Percentiles rank a stretch among this genome's conserved stretches.
Conservation (phyloP, 2,797 vertebrate genomes). For the Sebastes taczanowskii region DNA sequence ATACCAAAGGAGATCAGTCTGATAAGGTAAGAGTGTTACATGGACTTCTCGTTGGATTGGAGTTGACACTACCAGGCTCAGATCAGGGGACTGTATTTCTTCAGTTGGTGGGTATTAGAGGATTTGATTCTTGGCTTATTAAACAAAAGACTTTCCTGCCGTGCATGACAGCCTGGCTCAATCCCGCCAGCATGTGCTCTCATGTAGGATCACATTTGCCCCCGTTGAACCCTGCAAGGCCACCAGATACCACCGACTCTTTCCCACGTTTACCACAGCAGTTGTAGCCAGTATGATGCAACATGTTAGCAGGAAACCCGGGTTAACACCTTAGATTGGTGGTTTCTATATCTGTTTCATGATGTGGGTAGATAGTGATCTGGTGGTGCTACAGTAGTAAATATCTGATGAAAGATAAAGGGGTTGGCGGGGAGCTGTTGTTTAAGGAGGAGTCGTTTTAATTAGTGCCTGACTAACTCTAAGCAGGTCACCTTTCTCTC, state of each 20-base stretch:
- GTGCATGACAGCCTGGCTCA: not conserved
- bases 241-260: not conserved
- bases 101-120: not conserved
- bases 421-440: not conserved
- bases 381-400: not conserved
- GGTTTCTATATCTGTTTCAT: not conserved
- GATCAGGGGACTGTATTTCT: conserved; percentile 25
- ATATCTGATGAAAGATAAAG: not conserved
- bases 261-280: not conserved
- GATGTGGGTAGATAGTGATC: not conserved
- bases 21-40: conserved; percentile 9
- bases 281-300: not conserved
- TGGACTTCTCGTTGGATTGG: conserved; percentile 3
- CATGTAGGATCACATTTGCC: conserved; percentile 44
- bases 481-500: not conserved
- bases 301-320: not conserved
- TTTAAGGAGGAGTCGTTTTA: not conserved
- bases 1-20: conserved; percentile 51
- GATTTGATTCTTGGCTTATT: conserved; percentile 28
- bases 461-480: not conserved
- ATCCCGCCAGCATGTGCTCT: not conserved
- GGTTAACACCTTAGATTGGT: not conserved
- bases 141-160: not conserved
- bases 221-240: conserved; percentile 16
- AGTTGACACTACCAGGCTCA: not conserved